A percentile compares a stretch with the other conserved stretches of the same genome.
Conservation (phyloP, 92 coral and sea anemone species). For the Zoanthus sansibaricus region DNA sequence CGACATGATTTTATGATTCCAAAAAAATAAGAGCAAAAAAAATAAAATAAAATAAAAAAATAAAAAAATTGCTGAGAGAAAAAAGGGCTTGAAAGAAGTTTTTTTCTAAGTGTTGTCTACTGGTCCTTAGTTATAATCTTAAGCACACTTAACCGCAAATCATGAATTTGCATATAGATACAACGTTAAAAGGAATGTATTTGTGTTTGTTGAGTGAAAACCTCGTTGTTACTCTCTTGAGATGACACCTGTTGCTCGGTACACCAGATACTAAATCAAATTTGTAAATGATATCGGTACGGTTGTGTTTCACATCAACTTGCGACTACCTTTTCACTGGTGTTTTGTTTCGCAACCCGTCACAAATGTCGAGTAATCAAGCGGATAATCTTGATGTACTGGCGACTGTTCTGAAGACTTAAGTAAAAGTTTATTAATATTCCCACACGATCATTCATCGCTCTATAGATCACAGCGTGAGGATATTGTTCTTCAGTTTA, state of each 20-base stretch:
- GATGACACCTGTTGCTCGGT: conserved; percentile 48
- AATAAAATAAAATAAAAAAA: no score
- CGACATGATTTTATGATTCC: background rate
- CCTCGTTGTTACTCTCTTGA: background rate
- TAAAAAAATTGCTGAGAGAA: background rate
- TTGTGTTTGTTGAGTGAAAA: conserved; percentile 20
- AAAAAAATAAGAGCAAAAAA: background rate
- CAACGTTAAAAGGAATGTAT: background rate
- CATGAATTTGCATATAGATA: conserved; percentile 27
- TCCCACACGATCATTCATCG: conserved; percentile 24
- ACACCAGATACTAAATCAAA: conserved; percentile 9
- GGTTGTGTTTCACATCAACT: conserved; percentile 11
- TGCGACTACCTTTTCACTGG: background rate
- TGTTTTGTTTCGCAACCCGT: background rate
- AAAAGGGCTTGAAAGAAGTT: background rate
- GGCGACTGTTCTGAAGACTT: background rate
- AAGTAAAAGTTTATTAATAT: conserved; percentile 38
- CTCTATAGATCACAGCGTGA: conserved; percentile 42
- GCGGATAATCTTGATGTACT: background rate
- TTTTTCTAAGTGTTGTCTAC: background rate
- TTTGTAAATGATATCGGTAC: background rate
- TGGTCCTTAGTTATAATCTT: conserved; percentile 8
- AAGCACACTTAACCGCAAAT: conserved; percentile 21
- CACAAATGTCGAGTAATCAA: background rate
- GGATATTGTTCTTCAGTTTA: conserved; percentile 14